Percentiles rank a stretch among this genome's conserved stretches.
These are phyloP conservation scores for Anableps anableps DNA, from an alignment of 2,797 vertebrate genomes.

Conservation along the genomic window DNA sequence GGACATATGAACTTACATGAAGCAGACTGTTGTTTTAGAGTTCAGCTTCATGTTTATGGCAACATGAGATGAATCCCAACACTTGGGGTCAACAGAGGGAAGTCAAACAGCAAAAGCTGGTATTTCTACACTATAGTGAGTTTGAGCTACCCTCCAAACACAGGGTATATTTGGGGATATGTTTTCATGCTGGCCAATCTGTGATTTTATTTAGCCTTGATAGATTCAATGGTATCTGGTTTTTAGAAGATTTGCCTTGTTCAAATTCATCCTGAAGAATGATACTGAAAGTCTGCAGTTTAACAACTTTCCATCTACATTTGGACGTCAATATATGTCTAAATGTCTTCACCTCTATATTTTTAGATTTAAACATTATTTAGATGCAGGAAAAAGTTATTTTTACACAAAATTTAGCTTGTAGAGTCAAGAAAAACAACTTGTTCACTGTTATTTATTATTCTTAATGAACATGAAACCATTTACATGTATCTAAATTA, in stretches of 20 bases:
- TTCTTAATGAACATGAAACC: background rate
- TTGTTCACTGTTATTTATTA: background rate
- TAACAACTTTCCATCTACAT: background rate
- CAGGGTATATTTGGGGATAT: background rate
- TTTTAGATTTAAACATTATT: background rate
- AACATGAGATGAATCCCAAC: conserved; percentile 25
- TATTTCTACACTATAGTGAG: background rate
- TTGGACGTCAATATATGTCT: background rate
- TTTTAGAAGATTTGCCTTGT: background rate
- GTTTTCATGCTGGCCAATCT: background rate
- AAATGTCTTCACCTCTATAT: background rate
- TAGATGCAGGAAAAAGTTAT: background rate
- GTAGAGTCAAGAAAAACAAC: too few species aligned
- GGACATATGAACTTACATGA: background rate
- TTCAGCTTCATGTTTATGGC: background rate
- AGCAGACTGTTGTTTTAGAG: background rate
- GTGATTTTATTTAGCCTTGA: background rate
- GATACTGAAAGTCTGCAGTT: background rate
- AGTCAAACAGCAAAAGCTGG: background rate
- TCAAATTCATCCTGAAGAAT: background rate
- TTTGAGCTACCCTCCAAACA: background rate
- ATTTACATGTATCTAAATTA: background rate
- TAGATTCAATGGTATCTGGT: background rate
- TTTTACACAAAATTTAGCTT: too few species aligned
- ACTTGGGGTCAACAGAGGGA: conserved; percentile 59